Base-by-base conservation (phyloP, 2,113 vertebrate species). In the Lontra canadensis region DNA sequence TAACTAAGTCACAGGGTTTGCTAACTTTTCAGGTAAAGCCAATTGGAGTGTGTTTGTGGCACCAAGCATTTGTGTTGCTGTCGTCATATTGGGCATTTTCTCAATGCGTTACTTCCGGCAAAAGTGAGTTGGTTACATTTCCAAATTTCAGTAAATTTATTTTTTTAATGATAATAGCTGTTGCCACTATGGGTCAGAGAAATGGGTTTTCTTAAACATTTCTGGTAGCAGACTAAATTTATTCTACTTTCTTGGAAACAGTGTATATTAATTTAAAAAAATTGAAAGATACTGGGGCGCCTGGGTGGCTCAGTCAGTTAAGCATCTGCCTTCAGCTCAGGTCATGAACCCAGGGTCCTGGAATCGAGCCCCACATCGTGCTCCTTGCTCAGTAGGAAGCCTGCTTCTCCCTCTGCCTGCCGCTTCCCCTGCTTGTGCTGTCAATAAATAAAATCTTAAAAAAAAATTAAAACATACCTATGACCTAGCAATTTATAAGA, bases 121-220 rank as follows among this genome's bases (percentile, higher is more conserved):
- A 98, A 98, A 0, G 99, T 99, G 96, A 99, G 99, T 98, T 90
- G n/a, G 57, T 73, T 87, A 91, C 14, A 49, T 4, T 85, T 90
- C 36, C n/a, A 36, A 85, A 34, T 76, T 83, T 90, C 87, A 88
- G 92, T 76, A 78, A 73, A n/a, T 67, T 25, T 31, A 9, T 47
- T n/a, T 92, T 52, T 92, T 21, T 18, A 86, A 57, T 36, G 18
- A 20, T 73, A 52, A 34, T 31, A 47, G 34, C 3, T 55, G 21
- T 82, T 23, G 36, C 36, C 81, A 34, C 82, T 85, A 7, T 82
- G 42, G 6, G 12, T 93, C 91, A 85, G 36, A 26, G 25, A 47
- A 93, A 90, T 44, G 55, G n/a, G 73, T 12, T n/a, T 26, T 44
- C 13, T 95, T 71, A 44, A 67, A 63, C 17, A 31, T 84, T 65